A percentile compares a stretch with the other conserved stretches of the same genome.
phyloP scores from a whole-genome alignment of 2,888 invertebrate genomes.

The Chaetogeoica ovagalla region DNA sequence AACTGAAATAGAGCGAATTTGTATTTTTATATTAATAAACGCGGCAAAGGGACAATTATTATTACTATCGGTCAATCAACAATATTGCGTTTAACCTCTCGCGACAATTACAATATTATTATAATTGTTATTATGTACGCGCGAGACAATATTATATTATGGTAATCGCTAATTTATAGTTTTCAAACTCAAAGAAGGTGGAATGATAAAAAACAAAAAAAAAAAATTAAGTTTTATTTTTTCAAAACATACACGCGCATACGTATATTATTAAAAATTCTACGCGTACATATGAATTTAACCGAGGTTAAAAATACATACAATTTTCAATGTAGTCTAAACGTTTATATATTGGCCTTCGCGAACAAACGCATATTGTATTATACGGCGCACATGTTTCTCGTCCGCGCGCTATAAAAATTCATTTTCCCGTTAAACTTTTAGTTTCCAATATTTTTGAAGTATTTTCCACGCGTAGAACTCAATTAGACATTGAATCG shows the following conservation, averaged over 20 bases:
- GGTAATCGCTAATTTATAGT: constrained; percentile 25
- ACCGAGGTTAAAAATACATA: constrained; percentile 28
- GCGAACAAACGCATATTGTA: background rate
- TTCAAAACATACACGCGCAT: no score
- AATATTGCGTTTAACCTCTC: background rate
- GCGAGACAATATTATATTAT: constrained; percentile 26
- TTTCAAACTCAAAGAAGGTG: constrained; percentile 2
- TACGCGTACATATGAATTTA: background rate
- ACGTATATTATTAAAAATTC: no score
- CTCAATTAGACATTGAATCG: no score
- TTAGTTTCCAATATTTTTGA: constrained; percentile 2
- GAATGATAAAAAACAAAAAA: background rate
- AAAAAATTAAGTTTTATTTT: no score
- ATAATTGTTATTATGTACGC: background rate
- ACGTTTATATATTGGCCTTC: constrained; percentile 12
- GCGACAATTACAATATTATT: constrained; percentile 3
- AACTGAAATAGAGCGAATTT: constrained; percentile 34
- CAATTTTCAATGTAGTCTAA: constrained; percentile 25
- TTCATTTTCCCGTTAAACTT: constrained; percentile 18
- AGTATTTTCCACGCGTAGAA: no score
- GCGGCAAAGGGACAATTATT: constrained; percentile 1
- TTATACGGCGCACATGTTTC: background rate
- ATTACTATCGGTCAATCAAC: background rate
- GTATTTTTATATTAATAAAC: background rate
- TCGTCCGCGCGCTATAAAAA: background rate